Base-by-base conservation (phyloP, 1,140 invertebrate species). In the Drosophila chauvacae region DNA sequence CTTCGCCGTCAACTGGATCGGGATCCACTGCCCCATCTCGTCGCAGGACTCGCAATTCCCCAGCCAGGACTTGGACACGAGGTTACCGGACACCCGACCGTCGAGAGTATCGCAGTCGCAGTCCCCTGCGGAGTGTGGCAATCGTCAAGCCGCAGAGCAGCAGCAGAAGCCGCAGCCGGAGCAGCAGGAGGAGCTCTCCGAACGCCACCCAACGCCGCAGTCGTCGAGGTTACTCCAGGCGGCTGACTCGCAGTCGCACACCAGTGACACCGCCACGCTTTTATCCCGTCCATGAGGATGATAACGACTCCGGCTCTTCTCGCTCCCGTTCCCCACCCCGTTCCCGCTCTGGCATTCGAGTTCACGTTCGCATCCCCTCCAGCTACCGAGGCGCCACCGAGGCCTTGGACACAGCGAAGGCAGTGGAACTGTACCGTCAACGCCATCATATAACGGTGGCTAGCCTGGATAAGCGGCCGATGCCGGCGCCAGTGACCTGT, bases 401-500 rank as follows among this genome's bases (percentile, higher is more conserved):
- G 10, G 6, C 48, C 18, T 3, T 53, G n/a, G 11, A 5, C 30
- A 9, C 18, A 7, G 1, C 18, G 13, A 9, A 20, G 3, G 13
- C 30, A 3, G 56, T 33, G 7, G 47, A 70, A 1, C 0, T 2
- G 2, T 73, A 55, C 14, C 70, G 70, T 20, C 13, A n/a, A 1
- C n/a, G 23, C 9, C 11, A 53, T 37, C 55, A 23, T 2, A 60
- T 73, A 1, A 39, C 26, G 1, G 35, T 70, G 13, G 16, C 50
- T 14, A 44, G 48, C 7, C 4, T 14, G 18, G 44, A 63, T n/a
- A n/a, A 2, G 2, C 48, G 45, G 9, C 18, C n/a, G 16, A 18
- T 58, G 16, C 62, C 48, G 5, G 14, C 28, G 28, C 74, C 74
- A 4, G 16, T 77, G 6, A 30, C 18, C 26, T 14, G 16, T 9